These are phyloP conservation scores for Neoarius graeffei DNA, from an alignment of 2,113 vertebrate genomes.

Conservation along the genomic window DNA sequence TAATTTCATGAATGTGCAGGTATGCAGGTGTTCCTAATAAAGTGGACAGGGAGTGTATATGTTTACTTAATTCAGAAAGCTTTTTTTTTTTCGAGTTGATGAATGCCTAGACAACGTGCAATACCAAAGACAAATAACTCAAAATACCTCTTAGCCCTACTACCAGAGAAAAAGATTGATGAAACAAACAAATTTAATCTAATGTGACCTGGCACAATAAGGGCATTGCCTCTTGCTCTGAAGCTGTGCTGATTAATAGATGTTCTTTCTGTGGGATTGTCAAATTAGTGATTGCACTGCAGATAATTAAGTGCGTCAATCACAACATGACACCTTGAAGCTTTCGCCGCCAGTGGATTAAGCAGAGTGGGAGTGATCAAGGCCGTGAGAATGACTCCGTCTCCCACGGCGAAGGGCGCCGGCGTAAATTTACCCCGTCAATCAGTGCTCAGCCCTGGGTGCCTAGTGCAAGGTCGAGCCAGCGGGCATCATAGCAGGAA, in stretches of 20 bases:
- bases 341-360: conserved; percentile 40
- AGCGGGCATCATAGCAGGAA: conserved; percentile 20
- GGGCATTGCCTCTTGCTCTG: conserved; percentile 44
- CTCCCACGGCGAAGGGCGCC: conserved; percentile 31
- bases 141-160: neutral
- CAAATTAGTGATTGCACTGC: conserved; percentile 60
- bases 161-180: neutral
- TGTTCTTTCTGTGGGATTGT: conserved; percentile 53
- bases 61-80: neutral
- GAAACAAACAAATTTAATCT: conserved; percentile 17
- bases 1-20: neutral
- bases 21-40: neutral
- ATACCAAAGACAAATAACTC: neutral
- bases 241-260: conserved; percentile 56
- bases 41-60: neutral
- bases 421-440: conserved; percentile 48
- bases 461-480: conserved; percentile 42
- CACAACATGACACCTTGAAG: conserved; percentile 44
- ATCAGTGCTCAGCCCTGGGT: conserved; percentile 40
- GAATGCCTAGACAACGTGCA: neutral
- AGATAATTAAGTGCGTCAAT: conserved; percentile 63
- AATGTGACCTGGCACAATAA: conserved; percentile 22
- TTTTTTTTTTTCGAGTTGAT: neutral
- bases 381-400: conserved; percentile 39
- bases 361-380: conserved; percentile 52